These are phyloP conservation scores for Smithornis capensis DNA, from an alignment of 2,113 vertebrate species.

Conservation along the genomic window DNA sequence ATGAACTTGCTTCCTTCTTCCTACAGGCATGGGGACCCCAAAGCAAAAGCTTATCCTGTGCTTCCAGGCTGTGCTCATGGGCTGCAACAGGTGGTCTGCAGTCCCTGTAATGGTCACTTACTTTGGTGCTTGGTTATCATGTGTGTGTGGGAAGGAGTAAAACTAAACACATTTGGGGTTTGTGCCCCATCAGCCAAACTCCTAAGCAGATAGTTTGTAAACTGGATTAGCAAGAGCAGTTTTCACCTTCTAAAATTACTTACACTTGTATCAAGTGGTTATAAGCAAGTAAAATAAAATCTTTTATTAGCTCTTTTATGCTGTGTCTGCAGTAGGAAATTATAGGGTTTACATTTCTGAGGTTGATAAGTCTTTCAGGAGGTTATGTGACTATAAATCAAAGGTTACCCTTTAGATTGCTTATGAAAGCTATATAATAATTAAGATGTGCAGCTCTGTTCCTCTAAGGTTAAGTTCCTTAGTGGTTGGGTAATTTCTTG, in stretches of 20 bases:
- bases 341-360: constrained; percentile 21
- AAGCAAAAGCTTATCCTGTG: neutral
- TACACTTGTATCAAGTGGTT: neutral
- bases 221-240: neutral
- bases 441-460: neutral
- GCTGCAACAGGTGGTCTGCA: neutral
- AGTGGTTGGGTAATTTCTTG: neutral
- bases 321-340: constrained; percentile 35
- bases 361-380: neutral
- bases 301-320: constrained; percentile 55
- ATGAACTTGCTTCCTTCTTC: neutral
- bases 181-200: neutral
- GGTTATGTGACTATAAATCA: constrained; percentile 51
- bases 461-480: neutral
- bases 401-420: constrained; percentile 54
- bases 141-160: neutral
- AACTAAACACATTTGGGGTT: neutral
- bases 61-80: neutral
- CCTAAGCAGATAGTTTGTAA: neutral
- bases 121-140: neutral
- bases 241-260: constrained; percentile 31
- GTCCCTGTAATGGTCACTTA: neutral
- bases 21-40: neutral
- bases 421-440: neutral
- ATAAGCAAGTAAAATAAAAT: constrained; percentile 37